Percentiles rank a stretch among this genome's conserved stretches.
These are phyloP conservation scores for Spheniscus humboldti DNA, from an alignment of 2,797 vertebrate genomes.

Conservation along the genomic window DNA sequence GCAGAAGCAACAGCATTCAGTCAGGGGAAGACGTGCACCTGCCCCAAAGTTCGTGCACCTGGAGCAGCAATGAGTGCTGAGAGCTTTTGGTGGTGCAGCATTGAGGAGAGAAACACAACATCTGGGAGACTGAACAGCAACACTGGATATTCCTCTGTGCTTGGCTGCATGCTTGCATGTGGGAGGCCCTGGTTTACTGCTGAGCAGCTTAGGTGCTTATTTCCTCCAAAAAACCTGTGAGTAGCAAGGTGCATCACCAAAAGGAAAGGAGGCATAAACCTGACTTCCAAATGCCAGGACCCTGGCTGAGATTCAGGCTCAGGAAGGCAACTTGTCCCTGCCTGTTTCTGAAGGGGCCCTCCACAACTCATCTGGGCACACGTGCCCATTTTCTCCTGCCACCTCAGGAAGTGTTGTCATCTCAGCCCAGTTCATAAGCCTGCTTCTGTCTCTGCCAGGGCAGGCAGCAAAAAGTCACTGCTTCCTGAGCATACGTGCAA, in stretches of 20 bases:
- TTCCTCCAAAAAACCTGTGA: not conserved
- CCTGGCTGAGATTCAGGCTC: not conserved
- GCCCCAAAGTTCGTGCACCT: not conserved
- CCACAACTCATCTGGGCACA: too few relatives aligned
- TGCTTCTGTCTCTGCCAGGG: too few relatives aligned
- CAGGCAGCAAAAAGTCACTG: too few relatives aligned
- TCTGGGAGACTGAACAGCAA: not conserved
- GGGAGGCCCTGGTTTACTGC: not conserved
- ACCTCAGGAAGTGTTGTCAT: too few relatives aligned
- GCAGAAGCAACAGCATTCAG: not conserved
- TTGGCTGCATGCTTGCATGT: not conserved
- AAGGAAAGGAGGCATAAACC: not conserved
- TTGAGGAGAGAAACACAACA: not conserved
- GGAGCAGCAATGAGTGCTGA: too few relatives aligned
- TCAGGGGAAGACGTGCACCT: not conserved
- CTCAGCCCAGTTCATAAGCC: too few relatives aligned
- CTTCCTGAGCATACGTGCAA: too few relatives aligned
- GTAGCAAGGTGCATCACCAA: not conserved
- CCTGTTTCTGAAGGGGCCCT: fast-evolving
- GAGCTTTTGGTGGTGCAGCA: not conserved
- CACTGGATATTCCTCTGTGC: too few relatives aligned
- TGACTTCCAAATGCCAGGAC: not conserved
- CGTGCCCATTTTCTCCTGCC: not conserved
- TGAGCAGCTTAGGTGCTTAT: not conserved
- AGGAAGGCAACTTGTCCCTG: not conserved